Conservation (phyloP, 2,797 vertebrate species). For the Rhynchonycteris naso region DNA sequence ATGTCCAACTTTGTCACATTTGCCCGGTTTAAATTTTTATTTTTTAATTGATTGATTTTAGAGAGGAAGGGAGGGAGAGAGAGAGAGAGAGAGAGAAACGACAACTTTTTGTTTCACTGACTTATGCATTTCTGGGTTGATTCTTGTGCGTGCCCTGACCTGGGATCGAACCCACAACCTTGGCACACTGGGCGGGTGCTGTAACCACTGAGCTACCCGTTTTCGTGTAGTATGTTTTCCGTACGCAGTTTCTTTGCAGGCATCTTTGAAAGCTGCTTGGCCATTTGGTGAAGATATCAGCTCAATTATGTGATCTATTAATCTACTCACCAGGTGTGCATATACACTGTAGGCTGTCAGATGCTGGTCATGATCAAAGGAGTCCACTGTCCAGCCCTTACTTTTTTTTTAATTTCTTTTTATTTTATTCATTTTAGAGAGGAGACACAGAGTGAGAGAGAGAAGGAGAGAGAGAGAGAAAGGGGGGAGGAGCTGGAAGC, state of each 20-base stretch:
- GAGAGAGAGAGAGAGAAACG: no score
- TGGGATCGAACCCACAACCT: no score
- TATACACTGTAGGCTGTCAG: background rate
- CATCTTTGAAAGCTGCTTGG: background rate
- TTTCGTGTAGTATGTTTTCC: background rate
- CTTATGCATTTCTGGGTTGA: no score
- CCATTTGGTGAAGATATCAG: background rate
- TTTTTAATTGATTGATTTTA: background rate
- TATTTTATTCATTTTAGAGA: no score
- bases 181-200: no score
- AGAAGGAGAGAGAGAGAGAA: no score
- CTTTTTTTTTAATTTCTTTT: no score
- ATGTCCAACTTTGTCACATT: background rate
- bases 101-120: no score
- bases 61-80: no score
- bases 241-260: background rate
- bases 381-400: background rate
- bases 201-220: background rate
- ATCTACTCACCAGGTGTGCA: background rate
- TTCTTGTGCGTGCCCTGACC: no score
- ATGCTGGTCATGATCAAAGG: background rate
- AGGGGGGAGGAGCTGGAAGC: no score
- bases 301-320: background rate
- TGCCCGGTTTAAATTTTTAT: background rate
- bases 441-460: no score